Base-by-base conservation (phyloP, 2,797 vertebrate genomes). In the Cryptoblepharus egeriae region DNA sequence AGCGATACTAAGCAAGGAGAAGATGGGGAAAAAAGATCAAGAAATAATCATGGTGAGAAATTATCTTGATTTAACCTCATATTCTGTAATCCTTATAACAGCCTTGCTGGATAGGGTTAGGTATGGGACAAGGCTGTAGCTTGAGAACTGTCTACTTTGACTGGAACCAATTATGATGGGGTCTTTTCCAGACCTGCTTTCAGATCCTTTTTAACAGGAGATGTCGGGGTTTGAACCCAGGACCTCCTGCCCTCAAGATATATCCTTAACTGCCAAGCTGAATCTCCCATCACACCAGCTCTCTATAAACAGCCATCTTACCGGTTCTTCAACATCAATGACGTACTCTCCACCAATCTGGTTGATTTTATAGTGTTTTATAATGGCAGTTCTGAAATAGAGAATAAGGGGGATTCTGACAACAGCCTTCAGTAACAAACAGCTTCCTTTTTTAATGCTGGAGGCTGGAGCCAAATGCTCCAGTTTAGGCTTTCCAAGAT, bases 351-450 rank as follows among this genome's bases (percentile, higher is more conserved):
- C 85, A 0, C 91, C 91, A 0, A 70, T 77, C 1, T 28, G 83
- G 12, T 81, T 88, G 88, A 98, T 95, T 0, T 88, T 95, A 89
- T 97, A 98, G 92, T 98, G 97, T 87, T 79, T 96, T 86, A 96
- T 84, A 26, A 95, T 57, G 0, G 92, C 24, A 0, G 13, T 24
- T 76, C 94, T 95, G 89, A 60, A 35, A 57, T 42, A 39, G 24
- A 45, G 64, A 28, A 65, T 10, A 70, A 57, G 1, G 18, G 9
- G 28, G 20, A 16, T 37, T 60, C 2, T 1, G n/a, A 20, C 28
- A n/a, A 20, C n/a, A 45, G 26, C 18, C n/a, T 32, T 18, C 15
- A 3, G 2, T 57, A 16, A 78, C 10, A 12, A 70, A 30, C 18
- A 18, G n/a, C 26, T 8, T 18, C 15, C 13, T 16, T 3, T 49